Evolutionary conservation across 2,113 vertebrate species (phyloP).

Genomic region (Meriones unguiculatus): DNA sequence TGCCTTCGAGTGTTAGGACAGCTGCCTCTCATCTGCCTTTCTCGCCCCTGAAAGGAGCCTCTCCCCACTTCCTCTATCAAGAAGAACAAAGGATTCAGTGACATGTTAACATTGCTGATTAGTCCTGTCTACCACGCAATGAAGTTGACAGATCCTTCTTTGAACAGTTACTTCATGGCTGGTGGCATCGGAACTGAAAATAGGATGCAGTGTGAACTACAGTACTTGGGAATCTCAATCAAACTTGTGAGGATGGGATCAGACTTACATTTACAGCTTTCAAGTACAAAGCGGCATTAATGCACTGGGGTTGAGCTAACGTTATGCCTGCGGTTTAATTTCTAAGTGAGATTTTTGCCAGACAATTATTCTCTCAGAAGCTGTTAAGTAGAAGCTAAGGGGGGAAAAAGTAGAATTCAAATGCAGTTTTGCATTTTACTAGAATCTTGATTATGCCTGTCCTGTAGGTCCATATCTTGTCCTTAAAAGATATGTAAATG

Average conservation of each 20-base stretch:
- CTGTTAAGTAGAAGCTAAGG: slow-evolving; percentile 76
- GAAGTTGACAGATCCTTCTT: slow-evolving; percentile 59
- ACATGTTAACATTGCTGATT: slow-evolving; percentile 38
- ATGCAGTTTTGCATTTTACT: slow-evolving; percentile 62
- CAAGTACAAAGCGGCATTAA: slow-evolving; percentile 65
- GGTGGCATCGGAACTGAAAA: slow-evolving; percentile 58
- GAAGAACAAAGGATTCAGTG: slow-evolving; percentile 14
- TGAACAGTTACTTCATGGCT: slow-evolving; percentile 57
- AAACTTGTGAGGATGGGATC: slow-evolving; percentile 53
- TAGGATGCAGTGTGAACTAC: slow-evolving; percentile 55
- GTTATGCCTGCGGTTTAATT: slow-evolving; percentile 81
- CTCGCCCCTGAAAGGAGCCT: neutral
- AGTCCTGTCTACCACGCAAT: neutral
- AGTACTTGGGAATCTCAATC: slow-evolving; percentile 59
- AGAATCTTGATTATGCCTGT: slow-evolving; percentile 6
- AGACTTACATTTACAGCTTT: slow-evolving; percentile 74
- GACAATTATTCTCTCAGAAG: slow-evolving; percentile 70
- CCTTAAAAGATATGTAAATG: neutral
- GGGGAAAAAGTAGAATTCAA: slow-evolving; percentile 26
- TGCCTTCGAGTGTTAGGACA: slow-evolving; percentile 18
- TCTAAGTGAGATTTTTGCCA: slow-evolving; percentile 69
- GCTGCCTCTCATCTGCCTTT: neutral
- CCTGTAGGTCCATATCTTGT: neutral
- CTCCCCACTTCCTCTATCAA: slow-evolving; percentile 42
- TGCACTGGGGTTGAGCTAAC: slow-evolving; percentile 68